Evolutionary conservation across 2,888 invertebrate genomes (phyloP).

Genomic region (Sarcophaga rosellei): DNA sequence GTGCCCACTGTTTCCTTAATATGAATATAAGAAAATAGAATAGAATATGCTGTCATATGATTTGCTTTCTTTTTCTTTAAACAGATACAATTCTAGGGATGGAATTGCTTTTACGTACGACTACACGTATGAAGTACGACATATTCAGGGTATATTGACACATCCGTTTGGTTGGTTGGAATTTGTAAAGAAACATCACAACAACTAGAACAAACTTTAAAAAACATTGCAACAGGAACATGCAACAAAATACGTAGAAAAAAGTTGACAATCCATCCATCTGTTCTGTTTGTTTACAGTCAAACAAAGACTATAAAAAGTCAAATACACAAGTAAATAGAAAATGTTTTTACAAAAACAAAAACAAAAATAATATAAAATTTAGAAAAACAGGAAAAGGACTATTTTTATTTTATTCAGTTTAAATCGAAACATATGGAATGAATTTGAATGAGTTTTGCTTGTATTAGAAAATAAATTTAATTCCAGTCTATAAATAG

Average conservation of each 20-base stretch:
- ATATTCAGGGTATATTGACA: constrained; percentile 61
- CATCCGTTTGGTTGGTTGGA: constrained; percentile 47
- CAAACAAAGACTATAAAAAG: not conserved
- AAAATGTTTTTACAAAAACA: not conserved
- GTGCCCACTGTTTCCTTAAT: not conserved
- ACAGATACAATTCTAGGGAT: not conserved
- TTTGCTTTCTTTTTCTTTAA: not conserved
- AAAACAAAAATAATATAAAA: no score
- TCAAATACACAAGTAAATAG: not conserved
- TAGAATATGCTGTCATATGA: not conserved
- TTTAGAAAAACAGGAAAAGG: no score
- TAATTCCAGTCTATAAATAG: no score
- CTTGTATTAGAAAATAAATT: no score
- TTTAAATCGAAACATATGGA: no score
- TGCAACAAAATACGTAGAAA: constrained; percentile 29
- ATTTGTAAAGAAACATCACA: constrained; percentile 30
- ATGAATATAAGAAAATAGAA: not conserved
- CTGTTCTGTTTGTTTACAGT: not conserved
- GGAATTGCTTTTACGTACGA: not conserved
- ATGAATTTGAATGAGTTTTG: no score
- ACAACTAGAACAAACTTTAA: constrained; percentile 8
- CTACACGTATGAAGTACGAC: constrained; percentile 28
- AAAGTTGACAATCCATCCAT: constrained; percentile 28
- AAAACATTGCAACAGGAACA: constrained; percentile 11
- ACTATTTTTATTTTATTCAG: no score